phyloP scores from a whole-genome alignment of 2,113 vertebrate species.

The Hyaena hyaena region DNA sequence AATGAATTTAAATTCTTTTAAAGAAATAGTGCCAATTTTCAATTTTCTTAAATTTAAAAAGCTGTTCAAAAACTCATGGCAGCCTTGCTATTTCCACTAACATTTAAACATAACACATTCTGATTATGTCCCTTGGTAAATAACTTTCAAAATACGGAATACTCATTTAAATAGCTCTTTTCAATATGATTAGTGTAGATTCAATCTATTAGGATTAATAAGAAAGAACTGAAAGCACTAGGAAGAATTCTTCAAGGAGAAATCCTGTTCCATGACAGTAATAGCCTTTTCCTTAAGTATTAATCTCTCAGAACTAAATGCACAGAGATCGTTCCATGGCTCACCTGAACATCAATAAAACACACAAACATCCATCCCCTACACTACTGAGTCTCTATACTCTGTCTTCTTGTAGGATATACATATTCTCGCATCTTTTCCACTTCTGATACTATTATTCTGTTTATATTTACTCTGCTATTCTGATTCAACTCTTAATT shows the following conservation, averaged over 20 bases:
- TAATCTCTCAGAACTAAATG: background rate
- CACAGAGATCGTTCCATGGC: background rate
- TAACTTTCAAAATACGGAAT: slow-evolving; percentile 32
- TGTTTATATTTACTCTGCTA: slow-evolving; percentile 13
- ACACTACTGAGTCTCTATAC: background rate
- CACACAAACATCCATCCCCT: background rate
- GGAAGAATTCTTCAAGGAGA: background rate
- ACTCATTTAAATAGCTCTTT: slow-evolving; percentile 40
- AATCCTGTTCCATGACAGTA: background rate
- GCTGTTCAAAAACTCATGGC: background rate
- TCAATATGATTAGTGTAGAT: slow-evolving; percentile 4
- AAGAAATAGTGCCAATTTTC: slow-evolving; percentile 23
- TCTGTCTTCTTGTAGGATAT: background rate
- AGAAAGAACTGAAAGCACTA: background rate
- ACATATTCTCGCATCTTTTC: background rate
- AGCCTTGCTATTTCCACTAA: slow-evolving; percentile 6
- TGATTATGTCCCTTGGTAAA: background rate
- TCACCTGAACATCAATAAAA: background rate
- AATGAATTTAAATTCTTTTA: slow-evolving; percentile 21
- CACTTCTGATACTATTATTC: background rate
- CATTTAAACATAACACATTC: slow-evolving; percentile 38
- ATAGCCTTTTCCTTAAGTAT: background rate
- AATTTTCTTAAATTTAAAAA: slow-evolving; percentile 48
- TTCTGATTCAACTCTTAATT: background rate
- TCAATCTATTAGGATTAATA: background rate